Conservation (phyloP, 1,140 invertebrate genomes). For the Conus betulinus region DNA sequence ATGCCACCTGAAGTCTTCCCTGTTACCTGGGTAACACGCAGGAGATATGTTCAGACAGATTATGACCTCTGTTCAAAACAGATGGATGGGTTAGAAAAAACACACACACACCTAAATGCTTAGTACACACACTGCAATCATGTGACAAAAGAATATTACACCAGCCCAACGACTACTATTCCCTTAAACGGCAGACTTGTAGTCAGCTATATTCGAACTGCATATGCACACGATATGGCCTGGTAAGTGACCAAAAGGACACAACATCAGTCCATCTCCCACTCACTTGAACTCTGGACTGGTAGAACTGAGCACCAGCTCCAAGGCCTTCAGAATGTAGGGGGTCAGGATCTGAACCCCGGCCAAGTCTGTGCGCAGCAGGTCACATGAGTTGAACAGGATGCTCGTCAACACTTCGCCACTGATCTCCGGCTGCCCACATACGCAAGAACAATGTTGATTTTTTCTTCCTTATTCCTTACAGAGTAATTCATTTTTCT, state of each 20-base stretch:
- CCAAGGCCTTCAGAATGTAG: slow-evolving; percentile 90
- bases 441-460: slow-evolving; percentile 14
- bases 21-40: slow-evolving; percentile 37
- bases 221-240: too few species aligned
- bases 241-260: too few species aligned
- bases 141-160: too few species aligned
- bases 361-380: slow-evolving; percentile 91
- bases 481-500: background rate
- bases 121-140: too few species aligned
- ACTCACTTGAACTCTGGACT: slow-evolving; percentile 66
- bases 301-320: slow-evolving; percentile 88
- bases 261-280: too few species aligned
- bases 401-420: slow-evolving; percentile 84
- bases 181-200: too few species aligned
- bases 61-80: too few species aligned
- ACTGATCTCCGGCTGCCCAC: slow-evolving; percentile 62
- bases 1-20: background rate
- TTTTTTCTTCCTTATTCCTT: too few species aligned
- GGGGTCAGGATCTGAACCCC: slow-evolving; percentile 94
- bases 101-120: too few species aligned
- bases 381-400: slow-evolving; percentile 83
- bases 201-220: too few species aligned
- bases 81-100: too few species aligned
- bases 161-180: too few species aligned
- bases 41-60: slow-evolving; percentile 59